These are phyloP conservation scores for Frankliniella intonsa DNA, from an alignment of 2,888 invertebrate species.

Conservation along the genomic window DNA sequence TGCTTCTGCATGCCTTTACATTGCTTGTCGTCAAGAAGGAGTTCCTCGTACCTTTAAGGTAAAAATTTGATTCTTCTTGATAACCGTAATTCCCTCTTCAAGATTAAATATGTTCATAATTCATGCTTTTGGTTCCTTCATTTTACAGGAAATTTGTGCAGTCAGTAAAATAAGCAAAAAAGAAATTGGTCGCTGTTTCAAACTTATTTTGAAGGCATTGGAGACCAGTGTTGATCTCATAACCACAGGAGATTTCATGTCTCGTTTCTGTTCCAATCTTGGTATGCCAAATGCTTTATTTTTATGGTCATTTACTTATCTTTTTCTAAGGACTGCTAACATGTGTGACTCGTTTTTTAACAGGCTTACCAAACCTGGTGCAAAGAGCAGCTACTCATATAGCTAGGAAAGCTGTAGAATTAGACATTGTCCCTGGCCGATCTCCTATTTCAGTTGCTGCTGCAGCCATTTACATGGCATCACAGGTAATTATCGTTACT, in stretches of 20 bases:
- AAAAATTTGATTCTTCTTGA: constrained; percentile 28
- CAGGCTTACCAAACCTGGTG: constrained; percentile 74
- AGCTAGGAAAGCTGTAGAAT: constrained; percentile 91
- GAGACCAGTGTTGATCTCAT: constrained; percentile 97
- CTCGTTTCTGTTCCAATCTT: constrained; percentile 94
- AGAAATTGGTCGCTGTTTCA: constrained; percentile 98
- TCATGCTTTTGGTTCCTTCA: neutral
- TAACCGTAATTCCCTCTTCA: neutral
- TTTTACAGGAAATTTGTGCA: constrained; percentile 82
- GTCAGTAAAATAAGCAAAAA: constrained; percentile 98
- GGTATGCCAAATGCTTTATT: constrained; percentile 43
- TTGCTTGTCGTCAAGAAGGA: constrained; percentile 97
- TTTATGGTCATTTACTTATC: neutral
- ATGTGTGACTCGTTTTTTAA: constrained; percentile 41
- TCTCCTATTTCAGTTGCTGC: constrained; percentile 99
- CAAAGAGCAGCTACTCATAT: constrained; percentile 95
- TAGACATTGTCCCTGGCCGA: constrained; percentile 95
- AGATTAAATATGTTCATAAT: neutral
- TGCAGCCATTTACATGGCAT: constrained; percentile 99
- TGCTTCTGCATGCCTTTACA: constrained; percentile 97
- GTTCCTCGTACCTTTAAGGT: constrained; percentile 95
- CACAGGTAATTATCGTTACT: constrained; percentile 51
- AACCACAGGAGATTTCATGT: constrained; percentile 99
- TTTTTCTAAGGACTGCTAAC: neutral
- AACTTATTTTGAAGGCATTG: constrained; percentile 89